Evolutionary conservation across 2,888 invertebrate genomes (phyloP).

Genomic region (Dynastes grantii): DNA sequence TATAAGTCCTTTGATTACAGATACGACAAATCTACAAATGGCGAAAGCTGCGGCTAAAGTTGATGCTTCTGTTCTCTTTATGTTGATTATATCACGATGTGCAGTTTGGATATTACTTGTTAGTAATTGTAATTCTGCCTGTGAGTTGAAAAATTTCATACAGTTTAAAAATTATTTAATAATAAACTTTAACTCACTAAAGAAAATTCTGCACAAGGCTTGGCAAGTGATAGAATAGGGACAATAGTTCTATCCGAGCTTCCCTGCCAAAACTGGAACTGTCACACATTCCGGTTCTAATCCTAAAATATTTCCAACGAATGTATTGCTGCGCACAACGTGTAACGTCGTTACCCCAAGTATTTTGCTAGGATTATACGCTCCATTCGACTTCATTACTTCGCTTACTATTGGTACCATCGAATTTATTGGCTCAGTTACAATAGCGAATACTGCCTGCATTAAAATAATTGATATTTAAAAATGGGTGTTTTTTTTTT

Average conservation of each 20-base stretch:
- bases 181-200: slow-evolving; percentile 56
- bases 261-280: slow-evolving; percentile 85
- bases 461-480: slow-evolving; percentile 34
- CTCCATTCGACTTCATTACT: slow-evolving; percentile 76
- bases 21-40: slow-evolving; percentile 75
- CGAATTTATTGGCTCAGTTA: slow-evolving; percentile 76
- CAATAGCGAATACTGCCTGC: slow-evolving; percentile 71
- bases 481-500: too few species aligned
- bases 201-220: slow-evolving; percentile 69
- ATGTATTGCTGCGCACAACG: slow-evolving; percentile 82
- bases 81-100: slow-evolving; percentile 77
- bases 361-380: slow-evolving; percentile 76
- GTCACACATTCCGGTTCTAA: slow-evolving; percentile 77
- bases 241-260: slow-evolving; percentile 83
- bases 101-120: slow-evolving; percentile 73
- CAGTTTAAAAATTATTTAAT: neutral
- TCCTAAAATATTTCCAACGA: slow-evolving; percentile 79
- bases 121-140: slow-evolving; percentile 66
- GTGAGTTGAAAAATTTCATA: slow-evolving; percentile 49
- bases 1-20: slow-evolving; percentile 72
- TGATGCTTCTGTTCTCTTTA: slow-evolving; percentile 75
- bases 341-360: slow-evolving; percentile 87
- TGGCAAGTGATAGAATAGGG: slow-evolving; percentile 83
- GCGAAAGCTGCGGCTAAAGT: slow-evolving; percentile 79
- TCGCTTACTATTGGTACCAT: slow-evolving; percentile 81